Base-by-base conservation (phyloP, 2,113 vertebrate genomes). In the Lutjanus erythropterus region DNA sequence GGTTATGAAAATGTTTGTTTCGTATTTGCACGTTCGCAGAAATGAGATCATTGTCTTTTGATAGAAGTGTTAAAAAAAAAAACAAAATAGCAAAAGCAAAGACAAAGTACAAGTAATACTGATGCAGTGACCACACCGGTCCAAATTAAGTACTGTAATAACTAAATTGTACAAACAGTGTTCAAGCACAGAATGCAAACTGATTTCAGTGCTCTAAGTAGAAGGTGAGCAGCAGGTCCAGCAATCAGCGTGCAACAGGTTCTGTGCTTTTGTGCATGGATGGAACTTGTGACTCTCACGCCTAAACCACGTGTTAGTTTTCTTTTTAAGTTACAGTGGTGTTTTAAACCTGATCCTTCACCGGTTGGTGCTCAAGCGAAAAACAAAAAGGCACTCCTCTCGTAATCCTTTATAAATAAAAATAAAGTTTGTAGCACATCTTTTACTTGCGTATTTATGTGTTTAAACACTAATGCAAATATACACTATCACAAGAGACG, bases 1-100 rank as follows among this genome's bases (percentile, higher is more conserved):
- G 50, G 52, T 80, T 42, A 27, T 44, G n/a, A 35, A 44, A 58
- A 67, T 35, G 61, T 61, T 49, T 2, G 33, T 56, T 56, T 66
- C 39, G 15, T 21, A 18, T 21, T 19, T 10, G 9, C 39, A 10
- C 7, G 4, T 21, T 41, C 2, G 6, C 14, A 9, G 27, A 19
- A 33, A 16, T 10, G 39, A 11, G 21, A 56, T 29, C 23, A 12
- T 19, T 27, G 15, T 18, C 14, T 16, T 25, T 41, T 27, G 46
- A 50, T 7, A 23, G 21, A 18, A 23, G 47, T 27, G 33, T 29
- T 5, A 14, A 2, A 29, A 55, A 41, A 58, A 39, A 35, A 27
- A 25, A 7, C 2, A 25, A 29, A 16, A 6, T 5, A 6, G 21
- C 6, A 41, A 53, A 66, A 33, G 14, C 3, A 12, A n/a, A 3